These are phyloP conservation scores for Microcebus jonahi DNA, from an alignment of 2,113 vertebrate species.

Conservation along the genomic window DNA sequence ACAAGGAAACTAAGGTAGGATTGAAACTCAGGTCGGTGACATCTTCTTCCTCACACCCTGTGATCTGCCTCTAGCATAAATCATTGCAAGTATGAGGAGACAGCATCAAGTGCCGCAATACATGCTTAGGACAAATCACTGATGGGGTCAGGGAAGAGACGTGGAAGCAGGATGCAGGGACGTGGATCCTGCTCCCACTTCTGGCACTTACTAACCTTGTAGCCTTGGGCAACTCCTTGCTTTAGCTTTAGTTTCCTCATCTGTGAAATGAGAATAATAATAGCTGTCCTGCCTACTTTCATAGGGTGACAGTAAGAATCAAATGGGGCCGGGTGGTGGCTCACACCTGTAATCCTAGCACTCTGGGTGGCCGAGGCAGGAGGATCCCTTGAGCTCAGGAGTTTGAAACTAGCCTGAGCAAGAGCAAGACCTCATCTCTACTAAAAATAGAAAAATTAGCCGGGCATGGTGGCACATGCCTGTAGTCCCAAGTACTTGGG, in stretches of 20 bases:
- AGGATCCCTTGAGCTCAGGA: no score
- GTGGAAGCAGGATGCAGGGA: background rate
- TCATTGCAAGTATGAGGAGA: background rate
- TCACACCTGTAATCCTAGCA: no score
- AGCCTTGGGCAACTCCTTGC: background rate
- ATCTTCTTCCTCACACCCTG: no score
- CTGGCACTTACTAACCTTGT: background rate
- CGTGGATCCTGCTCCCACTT: background rate
- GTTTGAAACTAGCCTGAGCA: no score
- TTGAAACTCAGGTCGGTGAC: background rate
- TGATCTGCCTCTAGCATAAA: background rate
- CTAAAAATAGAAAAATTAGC: no score
- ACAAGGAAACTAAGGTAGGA: background rate
- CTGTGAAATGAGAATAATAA: background rate
- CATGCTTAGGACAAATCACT: no score
- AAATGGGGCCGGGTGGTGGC: no score
- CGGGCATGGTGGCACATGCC: no score
- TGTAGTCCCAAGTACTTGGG: no score
- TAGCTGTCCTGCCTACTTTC: background rate
- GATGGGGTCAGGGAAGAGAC: accelerated
- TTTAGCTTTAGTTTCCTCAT: background rate
- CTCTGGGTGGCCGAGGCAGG: no score
- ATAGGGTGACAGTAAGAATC: accelerated
- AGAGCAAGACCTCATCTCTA: no score
- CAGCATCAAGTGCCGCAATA: no score